Evolutionary conservation across 2,797 vertebrate species (phyloP), one percentile per base, ranked within the genome.

Genomic region (Catamblyrhynchus diadema): DNA sequence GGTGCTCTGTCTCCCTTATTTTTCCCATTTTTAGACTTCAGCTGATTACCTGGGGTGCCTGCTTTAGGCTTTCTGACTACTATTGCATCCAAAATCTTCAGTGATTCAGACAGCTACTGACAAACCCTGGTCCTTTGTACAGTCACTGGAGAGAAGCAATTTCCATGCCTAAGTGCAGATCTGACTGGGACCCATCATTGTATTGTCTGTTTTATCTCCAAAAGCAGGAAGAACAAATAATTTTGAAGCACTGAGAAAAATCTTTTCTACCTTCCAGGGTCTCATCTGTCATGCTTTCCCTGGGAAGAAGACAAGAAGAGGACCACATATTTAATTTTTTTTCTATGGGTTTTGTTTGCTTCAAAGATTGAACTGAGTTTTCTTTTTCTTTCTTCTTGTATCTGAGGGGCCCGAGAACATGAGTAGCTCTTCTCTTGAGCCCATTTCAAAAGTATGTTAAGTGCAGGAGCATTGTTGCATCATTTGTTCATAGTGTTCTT

Each of bases 11-110:
- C 37, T 88, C 51, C 80, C 60, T 39, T 72, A 47, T 72, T 80
- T 95, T 73, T 65, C 60, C 23, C 47, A 23, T 61, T 88, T 93
- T 93, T 64, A 85, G 54, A 44, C 35, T 92, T 50, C 77, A 81
- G 39, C 35, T 79, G 56, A 72, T 54, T 90, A 72, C 59, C 54
- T 88, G 45, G 50, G 9, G 33, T 84, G 54, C 39, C 81, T 81
- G 30, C 67, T 93, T 83, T 74, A 81, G 73, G n/a, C 53, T 90
- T 93, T 90, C 80, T 81, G 66, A 88, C 80, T 95, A 37, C n/a
- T 57, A 35, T 21, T 10, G 3, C 65, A 57, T 81, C 80, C 61
- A 78, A 88, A 92, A 65, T 88, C 61, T 86, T 88, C 61, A 61
- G n/a, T 90, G 73, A 88, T 92, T 95, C 69, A 67, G 42, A 33